Percentiles rank a stretch among this genome's conserved stretches.
Conservation (phyloP, 2,888 invertebrate species). For the Agonopterix heracliana region DNA sequence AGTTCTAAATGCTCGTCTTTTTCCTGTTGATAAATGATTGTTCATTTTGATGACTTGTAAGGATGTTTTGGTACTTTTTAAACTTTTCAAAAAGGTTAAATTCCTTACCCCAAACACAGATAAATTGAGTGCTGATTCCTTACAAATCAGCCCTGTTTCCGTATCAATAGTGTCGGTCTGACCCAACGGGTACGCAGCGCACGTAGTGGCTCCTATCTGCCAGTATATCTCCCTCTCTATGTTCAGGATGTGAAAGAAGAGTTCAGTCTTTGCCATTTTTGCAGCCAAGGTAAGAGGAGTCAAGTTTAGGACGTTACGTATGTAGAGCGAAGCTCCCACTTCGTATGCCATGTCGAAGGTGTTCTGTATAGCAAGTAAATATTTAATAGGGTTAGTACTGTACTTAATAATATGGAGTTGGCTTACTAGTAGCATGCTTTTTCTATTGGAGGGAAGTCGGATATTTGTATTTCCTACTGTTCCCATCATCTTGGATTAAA, state of each 20-base stretch:
- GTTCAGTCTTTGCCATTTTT: slow-evolving; percentile 92
- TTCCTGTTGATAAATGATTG: slow-evolving; percentile 78
- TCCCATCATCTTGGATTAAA: no score
- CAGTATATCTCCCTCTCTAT: slow-evolving; percentile 97
- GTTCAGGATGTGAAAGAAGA: slow-evolving; percentile 98
- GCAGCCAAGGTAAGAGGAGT: slow-evolving; percentile 96
- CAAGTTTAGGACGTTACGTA: slow-evolving; percentile 89
- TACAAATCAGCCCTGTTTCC: slow-evolving; percentile 93
- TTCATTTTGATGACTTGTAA: no score
- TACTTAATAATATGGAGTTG: no score
- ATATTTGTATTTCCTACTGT: no score
- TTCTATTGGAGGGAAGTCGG: no score
- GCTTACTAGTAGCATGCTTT: no score
- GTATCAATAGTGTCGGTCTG: slow-evolving; percentile 97
- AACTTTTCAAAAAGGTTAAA: no score
- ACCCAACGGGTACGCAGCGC: slow-evolving; percentile 96
- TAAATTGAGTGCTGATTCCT: slow-evolving; percentile 94
- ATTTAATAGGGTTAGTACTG: no score
- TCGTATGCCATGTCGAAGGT: slow-evolving; percentile 97
- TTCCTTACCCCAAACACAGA: slow-evolving; percentile 94
- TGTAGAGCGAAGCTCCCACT: slow-evolving; percentile 91
- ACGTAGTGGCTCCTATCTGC: slow-evolving; percentile 97
- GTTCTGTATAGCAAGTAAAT: slow-evolving; percentile 68
- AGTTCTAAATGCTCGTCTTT: slow-evolving; percentile 96
- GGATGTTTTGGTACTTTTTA: no score